These are phyloP conservation scores for Spilarctia lutea DNA, from an alignment of 2,888 invertebrate species.

Conservation along the genomic window DNA sequence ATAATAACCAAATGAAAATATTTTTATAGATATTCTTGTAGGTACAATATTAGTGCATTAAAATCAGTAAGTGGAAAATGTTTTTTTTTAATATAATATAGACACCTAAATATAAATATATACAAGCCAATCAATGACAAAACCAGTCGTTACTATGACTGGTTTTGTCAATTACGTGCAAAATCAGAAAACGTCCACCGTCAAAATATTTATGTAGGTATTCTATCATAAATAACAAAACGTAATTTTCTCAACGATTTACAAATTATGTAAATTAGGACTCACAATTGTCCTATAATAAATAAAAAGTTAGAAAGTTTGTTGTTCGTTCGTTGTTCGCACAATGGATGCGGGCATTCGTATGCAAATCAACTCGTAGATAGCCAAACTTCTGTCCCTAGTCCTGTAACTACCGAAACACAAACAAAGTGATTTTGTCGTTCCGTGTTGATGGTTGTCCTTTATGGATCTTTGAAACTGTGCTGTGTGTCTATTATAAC, in stretches of 20 bases:
- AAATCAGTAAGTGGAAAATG: no score
- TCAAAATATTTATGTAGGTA: neutral
- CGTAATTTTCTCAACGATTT: slow-evolving; percentile 21
- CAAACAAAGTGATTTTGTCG: slow-evolving; percentile 60
- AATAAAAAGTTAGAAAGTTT: slow-evolving; percentile 74
- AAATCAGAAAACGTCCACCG: neutral
- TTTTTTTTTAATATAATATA: no score
- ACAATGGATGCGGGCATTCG: slow-evolving; percentile 67
- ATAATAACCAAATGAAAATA: no score
- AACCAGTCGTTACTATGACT: no score
- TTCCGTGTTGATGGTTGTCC: slow-evolving; percentile 55
- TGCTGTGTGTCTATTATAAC: neutral
- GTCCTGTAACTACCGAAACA: slow-evolving; percentile 37
- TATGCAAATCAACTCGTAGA: slow-evolving; percentile 72
- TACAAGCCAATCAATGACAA: no score
- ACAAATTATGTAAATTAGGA: slow-evolving; percentile 41
- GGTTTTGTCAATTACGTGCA: neutral
- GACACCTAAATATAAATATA: no score
- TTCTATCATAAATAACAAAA: neutral
- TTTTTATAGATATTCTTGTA: no score
- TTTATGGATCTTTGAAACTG: slow-evolving; percentile 31
- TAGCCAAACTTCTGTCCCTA: slow-evolving; percentile 57
- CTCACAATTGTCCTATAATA: slow-evolving; percentile 38
- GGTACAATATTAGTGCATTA: no score
- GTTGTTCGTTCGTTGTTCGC: slow-evolving; percentile 56